These are phyloP conservation scores for Crenuchus spilurus DNA, from an alignment of 2,797 vertebrate species.

Conservation along the genomic window DNA sequence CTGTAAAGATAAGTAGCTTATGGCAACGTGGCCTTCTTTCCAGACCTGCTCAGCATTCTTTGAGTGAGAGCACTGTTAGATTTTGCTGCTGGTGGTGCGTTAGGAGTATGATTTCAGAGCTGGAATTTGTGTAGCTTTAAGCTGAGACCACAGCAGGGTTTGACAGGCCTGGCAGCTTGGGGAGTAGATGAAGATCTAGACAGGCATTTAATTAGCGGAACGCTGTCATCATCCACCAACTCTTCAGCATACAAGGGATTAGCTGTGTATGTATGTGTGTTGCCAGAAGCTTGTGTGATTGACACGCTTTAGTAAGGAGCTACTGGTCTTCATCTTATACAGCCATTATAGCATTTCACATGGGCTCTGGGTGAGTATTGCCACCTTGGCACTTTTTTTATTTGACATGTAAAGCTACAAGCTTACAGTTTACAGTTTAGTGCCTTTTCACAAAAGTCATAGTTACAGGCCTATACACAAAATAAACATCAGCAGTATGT, in stretches of 20 bases:
- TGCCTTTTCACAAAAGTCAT: neutral
- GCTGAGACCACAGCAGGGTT: constrained; percentile 11
- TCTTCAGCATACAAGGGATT: constrained; percentile 34
- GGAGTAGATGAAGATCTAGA: constrained; percentile 26
- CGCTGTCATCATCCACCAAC: neutral
- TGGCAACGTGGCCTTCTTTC: neutral
- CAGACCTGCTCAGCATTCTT: constrained; percentile 20
- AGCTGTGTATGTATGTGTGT: constrained; percentile 32
- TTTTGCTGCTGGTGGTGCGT: neutral
- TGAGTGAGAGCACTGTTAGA: constrained; percentile 13
- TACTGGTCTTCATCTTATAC: neutral
- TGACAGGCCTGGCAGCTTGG: constrained; percentile 9
- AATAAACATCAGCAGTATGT: neutral
- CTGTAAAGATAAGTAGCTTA: constrained; percentile 51
- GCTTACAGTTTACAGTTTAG: neutral
- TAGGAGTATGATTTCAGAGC: constrained; percentile 10
- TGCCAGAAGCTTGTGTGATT: constrained; percentile 26
- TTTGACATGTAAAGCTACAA: too few species aligned
- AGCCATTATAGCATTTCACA: neutral
- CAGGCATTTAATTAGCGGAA: constrained; percentile 41
- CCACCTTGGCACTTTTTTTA: neutral
- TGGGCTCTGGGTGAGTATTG: neutral
- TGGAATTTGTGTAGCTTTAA: constrained; percentile 19
- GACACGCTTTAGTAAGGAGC: neutral
- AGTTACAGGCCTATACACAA: too few species aligned